phyloP scores from a whole-genome alignment of 2,888 invertebrate species.

The Theretra japonica region DNA sequence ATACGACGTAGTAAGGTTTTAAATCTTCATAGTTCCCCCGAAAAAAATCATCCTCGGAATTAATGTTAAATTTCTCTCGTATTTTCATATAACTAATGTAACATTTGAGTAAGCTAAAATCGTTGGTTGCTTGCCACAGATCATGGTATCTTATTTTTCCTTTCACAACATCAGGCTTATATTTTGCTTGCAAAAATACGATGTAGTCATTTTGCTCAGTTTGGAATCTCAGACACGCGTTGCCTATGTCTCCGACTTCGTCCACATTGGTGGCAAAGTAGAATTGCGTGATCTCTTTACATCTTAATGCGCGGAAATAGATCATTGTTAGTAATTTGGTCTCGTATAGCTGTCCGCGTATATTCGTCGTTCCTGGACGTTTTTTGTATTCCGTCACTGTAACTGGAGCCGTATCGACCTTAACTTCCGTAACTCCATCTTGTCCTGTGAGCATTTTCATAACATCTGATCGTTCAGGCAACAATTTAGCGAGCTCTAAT shows the following conservation, averaged over 20 bases:
- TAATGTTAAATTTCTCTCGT: slow-evolving; percentile 1
- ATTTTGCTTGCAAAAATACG: slow-evolving; percentile 35
- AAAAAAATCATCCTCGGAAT: slow-evolving; percentile 9
- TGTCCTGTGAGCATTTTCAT: not conserved
- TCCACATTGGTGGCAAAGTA: slow-evolving; percentile 34
- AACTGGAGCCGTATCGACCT: too few species aligned
- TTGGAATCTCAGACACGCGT: slow-evolving; percentile 33
- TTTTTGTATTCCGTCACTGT: slow-evolving; percentile 3
- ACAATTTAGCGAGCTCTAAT: slow-evolving; percentile 1
- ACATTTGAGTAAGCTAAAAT: slow-evolving; percentile 7
- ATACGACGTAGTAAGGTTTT: slow-evolving; percentile 24
- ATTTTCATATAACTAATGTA: slow-evolving; percentile 1
- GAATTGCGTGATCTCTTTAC: slow-evolving; percentile 27
- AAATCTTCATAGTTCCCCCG: not conserved
- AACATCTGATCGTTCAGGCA: slow-evolving; percentile 1
- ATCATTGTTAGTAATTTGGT: slow-evolving; percentile 19
- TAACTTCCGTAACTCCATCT: not conserved
- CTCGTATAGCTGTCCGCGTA: slow-evolving; percentile 28
- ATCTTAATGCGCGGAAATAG: slow-evolving; percentile 3
- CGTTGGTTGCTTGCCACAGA: slow-evolving; percentile 5
- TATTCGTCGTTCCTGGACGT: slow-evolving; percentile 23
- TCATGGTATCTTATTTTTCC: slow-evolving; percentile 6
- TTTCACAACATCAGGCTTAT: slow-evolving; percentile 29
- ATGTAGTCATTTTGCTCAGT: slow-evolving; percentile 12
- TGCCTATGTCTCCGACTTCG: slow-evolving; percentile 31